Evolutionary conservation across 1,140 invertebrate genomes (phyloP), one percentile per base, ranked within the genome.

Genomic region (Diorhabda carinulata): DNA sequence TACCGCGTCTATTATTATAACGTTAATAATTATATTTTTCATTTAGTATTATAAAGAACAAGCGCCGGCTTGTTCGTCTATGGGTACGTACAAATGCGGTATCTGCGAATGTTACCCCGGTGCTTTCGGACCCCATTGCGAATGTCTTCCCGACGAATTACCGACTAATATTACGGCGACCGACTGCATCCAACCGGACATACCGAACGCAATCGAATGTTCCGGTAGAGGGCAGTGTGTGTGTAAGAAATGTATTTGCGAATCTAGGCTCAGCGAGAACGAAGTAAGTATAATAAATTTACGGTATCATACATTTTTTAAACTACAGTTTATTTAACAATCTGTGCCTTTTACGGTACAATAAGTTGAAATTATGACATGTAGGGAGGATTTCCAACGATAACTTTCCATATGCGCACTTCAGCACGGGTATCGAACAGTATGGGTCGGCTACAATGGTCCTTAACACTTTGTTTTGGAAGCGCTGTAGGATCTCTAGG

Each of bases 71-170:
- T 90, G 88, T 73, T 82, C 76, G 44, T 65, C 66, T 6, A 78
- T 77, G 58, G 89, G 89, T n/a, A 84, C 78, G 8, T 81, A 85
- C 44, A 83, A 86, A 70, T 94, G 92, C 81, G 92, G 92, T 52
- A 83, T 91, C 44, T 94, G 92, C 74, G 83, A 85, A 52, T 94
- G 92, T 77, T 78, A 87, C 66, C 74, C 79, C 0, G 83, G 83
- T 47, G 86, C 84, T 80, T 89, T 87, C 72, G 92, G 92, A 2
- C 81, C 86, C 59, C 80, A 84, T 67, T 94, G 92, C 78, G 90
- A 92, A 77, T 92, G 91, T 78, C 84, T 62, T 57, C 67, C 66
- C 9, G 70, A 72, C 41, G 73, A 73, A 71, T 64, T 70, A 42
- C 64, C 69, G 2, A 72, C 69, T 6, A 52, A 69, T 7, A 57